Percentiles rank a stretch among this genome's conserved stretches.
These are phyloP conservation scores for Wasmannia auropunctata DNA, from an alignment of 1,140 invertebrate genomes.

Conservation along the genomic window DNA sequence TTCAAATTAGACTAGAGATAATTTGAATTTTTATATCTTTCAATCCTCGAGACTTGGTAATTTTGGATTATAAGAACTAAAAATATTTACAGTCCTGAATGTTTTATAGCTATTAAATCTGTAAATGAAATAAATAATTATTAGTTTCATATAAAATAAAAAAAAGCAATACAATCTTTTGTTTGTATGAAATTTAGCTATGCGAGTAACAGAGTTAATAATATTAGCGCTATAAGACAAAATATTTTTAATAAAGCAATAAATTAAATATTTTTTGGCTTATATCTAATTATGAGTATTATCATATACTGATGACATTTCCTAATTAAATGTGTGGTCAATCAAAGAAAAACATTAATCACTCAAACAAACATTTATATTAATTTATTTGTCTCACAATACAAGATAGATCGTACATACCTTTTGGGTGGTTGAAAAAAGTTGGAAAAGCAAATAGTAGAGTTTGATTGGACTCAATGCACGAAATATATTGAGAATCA, in stretches of 20 bases:
- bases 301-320: neutral
- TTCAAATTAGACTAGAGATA: neutral
- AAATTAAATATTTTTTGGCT: neutral
- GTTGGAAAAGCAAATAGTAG: conserved; percentile 76
- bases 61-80: neutral
- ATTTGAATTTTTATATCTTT: neutral
- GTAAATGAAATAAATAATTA: neutral
- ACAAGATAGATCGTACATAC: conserved; percentile 78
- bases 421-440: conserved; percentile 76
- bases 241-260: neutral
- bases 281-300: neutral
- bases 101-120: neutral
- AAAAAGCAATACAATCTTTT: neutral
- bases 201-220: neutral
- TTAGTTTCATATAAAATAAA: neutral
- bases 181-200: neutral
- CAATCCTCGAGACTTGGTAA: neutral
- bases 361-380: conserved; percentile 71
- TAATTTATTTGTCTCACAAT: conserved; percentile 77
- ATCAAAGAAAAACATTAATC: neutral
- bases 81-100: neutral
- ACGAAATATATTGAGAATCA: conserved; percentile 70
- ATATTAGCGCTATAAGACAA: neutral
- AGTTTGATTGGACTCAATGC: conserved; percentile 76
- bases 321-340: neutral